These are phyloP conservation scores for Peromyscus maniculatus DNA, from an alignment of 2,113 vertebrate genomes.

Conservation along the genomic window DNA sequence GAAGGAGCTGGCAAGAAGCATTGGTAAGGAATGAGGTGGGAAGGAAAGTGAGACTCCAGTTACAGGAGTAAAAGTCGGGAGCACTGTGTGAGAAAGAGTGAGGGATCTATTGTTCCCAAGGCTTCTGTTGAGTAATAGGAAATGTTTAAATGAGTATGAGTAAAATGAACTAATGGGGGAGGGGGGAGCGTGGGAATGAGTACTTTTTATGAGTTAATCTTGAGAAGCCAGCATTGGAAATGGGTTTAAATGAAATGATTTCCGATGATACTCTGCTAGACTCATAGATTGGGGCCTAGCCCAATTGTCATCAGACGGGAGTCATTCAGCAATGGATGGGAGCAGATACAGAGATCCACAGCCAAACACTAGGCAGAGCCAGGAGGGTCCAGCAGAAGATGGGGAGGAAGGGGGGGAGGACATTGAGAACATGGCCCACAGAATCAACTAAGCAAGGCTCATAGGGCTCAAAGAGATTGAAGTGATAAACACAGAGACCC, in stretches of 20 bases:
- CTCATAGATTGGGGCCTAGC: not conserved
- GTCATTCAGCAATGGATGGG: not conserved
- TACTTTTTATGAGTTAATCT: not conserved
- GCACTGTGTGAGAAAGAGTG: not conserved
- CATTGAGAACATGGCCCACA: not conserved
- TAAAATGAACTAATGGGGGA: not conserved
- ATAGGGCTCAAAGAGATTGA: not conserved
- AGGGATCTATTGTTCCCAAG: not conserved
- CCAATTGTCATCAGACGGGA: not conserved
- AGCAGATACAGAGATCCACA: not conserved
- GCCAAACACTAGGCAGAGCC: not conserved
- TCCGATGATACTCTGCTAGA: not conserved
- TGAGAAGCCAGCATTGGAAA: not conserved
- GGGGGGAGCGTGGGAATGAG: accelerated
- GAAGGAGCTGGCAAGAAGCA: not conserved
- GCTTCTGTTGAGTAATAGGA: not conserved
- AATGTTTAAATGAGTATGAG: too few species aligned
- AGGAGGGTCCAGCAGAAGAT: not conserved
- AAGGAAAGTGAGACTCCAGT: not conserved
- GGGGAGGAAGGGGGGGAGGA: not conserved
- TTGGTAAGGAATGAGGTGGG: not conserved
- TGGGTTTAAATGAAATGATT: not conserved
- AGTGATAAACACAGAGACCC: not conserved
- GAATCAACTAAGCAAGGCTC: not conserved
- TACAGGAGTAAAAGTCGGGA: not conserved